These are phyloP conservation scores for Pedionomus torquatus DNA, from an alignment of 2,113 vertebrate genomes.

Conservation along the genomic window DNA sequence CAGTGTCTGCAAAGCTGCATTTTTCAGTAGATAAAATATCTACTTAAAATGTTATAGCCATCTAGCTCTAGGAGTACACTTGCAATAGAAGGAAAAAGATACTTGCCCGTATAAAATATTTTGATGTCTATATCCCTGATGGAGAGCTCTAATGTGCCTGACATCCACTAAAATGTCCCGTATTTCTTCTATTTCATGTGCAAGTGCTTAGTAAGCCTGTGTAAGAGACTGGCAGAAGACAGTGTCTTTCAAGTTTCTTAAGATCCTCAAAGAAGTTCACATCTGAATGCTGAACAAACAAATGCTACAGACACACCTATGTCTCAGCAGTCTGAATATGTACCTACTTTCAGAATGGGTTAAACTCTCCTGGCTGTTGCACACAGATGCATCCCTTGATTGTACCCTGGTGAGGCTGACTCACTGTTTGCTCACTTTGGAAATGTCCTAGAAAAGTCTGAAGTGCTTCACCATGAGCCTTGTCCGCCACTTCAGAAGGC, in stretches of 20 bases:
- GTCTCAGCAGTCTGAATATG: neutral
- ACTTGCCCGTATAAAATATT: neutral
- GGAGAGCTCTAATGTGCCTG: neutral
- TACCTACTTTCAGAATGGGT: neutral
- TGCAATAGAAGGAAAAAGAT: neutral
- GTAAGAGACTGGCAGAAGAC: neutral
- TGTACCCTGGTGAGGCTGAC: neutral
- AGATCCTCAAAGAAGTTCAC: neutral
- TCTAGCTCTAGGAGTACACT: neutral
- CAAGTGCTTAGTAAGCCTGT: neutral
- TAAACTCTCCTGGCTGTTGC: neutral
- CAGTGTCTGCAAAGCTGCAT: neutral
- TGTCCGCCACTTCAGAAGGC: neutral
- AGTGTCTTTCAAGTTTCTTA: neutral
- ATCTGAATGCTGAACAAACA: neutral
- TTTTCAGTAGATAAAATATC: neutral
- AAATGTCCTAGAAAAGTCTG: neutral
- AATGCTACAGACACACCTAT: neutral
- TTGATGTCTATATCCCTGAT: neutral
- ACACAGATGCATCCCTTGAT: neutral
- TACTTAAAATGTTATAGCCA: neutral
- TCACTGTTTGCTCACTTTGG: neutral
- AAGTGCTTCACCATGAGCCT: neutral
- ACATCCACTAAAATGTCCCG: neutral
- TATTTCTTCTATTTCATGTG: neutral